Evolutionary conservation across 2,113 vertebrate species (phyloP).

Genomic region (Orthochromis malagaraziensis): DNA sequence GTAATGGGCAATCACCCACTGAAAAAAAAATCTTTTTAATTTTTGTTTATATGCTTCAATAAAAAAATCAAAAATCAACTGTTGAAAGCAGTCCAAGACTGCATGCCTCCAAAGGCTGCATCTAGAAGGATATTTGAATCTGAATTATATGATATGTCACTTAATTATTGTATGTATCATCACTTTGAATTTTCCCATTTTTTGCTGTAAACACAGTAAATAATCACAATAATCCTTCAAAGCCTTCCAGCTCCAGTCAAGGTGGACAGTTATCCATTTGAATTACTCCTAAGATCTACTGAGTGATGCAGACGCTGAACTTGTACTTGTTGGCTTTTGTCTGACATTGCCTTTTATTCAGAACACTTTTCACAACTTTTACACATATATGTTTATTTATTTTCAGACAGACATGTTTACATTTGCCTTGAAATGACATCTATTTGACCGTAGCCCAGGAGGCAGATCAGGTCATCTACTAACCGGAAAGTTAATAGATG

Average conservation of each 20-base stretch:
- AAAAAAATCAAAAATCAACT: neutral
- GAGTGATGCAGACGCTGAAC: neutral
- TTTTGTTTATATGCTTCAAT: neutral
- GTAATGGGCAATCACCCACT: neutral
- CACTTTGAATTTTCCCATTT: neutral
- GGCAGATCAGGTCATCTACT: neutral
- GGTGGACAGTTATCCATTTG: neutral
- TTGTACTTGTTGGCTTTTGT: neutral
- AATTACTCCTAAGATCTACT: neutral
- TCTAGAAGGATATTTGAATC: neutral
- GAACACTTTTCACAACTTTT: neutral
- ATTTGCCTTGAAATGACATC: neutral
- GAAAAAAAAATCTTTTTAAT: neutral
- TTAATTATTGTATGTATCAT: neutral
- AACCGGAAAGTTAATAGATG: neutral
- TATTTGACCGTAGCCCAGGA: neutral
- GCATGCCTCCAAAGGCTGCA: neutral
- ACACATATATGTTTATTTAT: neutral
- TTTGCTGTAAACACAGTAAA: neutral
- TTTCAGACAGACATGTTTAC: neutral
- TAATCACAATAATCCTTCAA: neutral
- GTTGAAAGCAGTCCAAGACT: neutral
- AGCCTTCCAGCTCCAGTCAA: neutral
- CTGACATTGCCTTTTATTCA: neutral
- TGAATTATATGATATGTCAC: neutral